phyloP scores from a whole-genome alignment of 2,797 vertebrate species.

The Myotis daubentonii region DNA sequence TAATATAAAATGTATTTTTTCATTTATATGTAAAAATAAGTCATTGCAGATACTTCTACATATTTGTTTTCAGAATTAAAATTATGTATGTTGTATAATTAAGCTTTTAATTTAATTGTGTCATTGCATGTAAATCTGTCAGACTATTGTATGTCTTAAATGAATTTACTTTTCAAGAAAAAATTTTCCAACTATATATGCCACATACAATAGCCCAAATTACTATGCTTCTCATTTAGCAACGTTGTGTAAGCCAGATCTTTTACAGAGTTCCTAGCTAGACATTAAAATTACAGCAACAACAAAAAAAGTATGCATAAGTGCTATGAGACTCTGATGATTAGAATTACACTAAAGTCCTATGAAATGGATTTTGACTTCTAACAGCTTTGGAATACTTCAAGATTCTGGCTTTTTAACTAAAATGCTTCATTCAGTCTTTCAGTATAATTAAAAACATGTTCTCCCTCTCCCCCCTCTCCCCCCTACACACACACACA shows the following conservation, averaged over 20 bases:
- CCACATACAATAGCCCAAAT: neutral
- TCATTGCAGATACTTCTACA: neutral
- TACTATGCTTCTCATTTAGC: neutral
- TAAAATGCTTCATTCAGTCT: conserved; percentile 35
- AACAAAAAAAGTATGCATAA: conserved; percentile 1
- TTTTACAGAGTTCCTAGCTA: neutral
- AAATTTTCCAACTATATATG: neutral
- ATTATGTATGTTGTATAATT: neutral
- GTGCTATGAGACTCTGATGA: conserved; percentile 3
- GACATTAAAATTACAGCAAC: neutral
- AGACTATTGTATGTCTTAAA: conserved; percentile 7
- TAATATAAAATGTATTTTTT: conserved; percentile 23
- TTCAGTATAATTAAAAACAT: conserved; percentile 54
- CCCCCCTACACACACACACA: neutral
- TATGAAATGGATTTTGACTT: conserved; percentile 30
- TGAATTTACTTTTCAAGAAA: conserved; percentile 34
- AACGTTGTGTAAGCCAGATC: neutral
- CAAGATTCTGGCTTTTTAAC: conserved; percentile 22
- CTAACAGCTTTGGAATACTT: conserved; percentile 1
- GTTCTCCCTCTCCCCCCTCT: neutral
- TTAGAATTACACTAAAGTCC: conserved; percentile 47
- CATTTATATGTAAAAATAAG: neutral
- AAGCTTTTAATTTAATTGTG: conserved; percentile 44
- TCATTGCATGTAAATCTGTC: neutral
- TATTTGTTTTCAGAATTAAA: conserved; percentile 22